Conservation (phyloP, 2,888 invertebrate genomes). For the Amorpha juglandis region DNA sequence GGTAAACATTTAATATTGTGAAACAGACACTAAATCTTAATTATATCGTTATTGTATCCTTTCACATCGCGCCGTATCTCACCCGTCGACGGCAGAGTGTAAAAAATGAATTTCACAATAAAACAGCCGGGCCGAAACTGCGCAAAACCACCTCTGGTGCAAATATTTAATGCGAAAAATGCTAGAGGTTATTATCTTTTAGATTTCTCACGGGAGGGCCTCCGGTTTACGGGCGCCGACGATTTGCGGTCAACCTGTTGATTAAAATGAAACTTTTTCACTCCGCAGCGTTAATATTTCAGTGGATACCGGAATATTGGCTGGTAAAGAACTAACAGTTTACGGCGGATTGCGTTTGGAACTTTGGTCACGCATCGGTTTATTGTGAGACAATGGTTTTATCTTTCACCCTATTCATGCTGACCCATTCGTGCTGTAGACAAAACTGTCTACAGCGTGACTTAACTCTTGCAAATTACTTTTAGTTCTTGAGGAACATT, state of each 20-base stretch:
- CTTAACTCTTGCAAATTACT: too few species aligned
- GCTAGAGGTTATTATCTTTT: conserved; percentile 38
- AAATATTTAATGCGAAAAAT: conserved; percentile 37
- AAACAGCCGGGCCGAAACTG: not conserved
- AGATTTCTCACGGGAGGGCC: conserved; percentile 40
- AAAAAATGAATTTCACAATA: not conserved
- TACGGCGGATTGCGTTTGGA: too few species aligned
- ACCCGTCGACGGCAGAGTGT: too few species aligned
- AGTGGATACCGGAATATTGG: not conserved
- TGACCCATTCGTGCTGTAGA: too few species aligned
- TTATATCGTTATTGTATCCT: too few species aligned
- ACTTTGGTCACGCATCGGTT: not conserved
- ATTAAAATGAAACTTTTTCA: conserved; percentile 25
- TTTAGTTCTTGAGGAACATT: too few species aligned
- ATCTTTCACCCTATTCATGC: too few species aligned
- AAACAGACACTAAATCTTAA: too few species aligned
- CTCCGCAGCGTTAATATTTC: conserved; percentile 2
- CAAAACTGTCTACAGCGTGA: too few species aligned
- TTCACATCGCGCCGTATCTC: too few species aligned
- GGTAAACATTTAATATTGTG: too few species aligned
- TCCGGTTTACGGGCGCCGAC: conserved; percentile 33
- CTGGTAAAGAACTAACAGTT: not conserved
- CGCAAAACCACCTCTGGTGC: not conserved
- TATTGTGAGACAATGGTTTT: too few species aligned
- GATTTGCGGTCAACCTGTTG: conserved; percentile 36